Evolutionary conservation across 1,140 invertebrate genomes (phyloP), one percentile per base, ranked within the genome.

Genomic region (Heliconius himera): DNA sequence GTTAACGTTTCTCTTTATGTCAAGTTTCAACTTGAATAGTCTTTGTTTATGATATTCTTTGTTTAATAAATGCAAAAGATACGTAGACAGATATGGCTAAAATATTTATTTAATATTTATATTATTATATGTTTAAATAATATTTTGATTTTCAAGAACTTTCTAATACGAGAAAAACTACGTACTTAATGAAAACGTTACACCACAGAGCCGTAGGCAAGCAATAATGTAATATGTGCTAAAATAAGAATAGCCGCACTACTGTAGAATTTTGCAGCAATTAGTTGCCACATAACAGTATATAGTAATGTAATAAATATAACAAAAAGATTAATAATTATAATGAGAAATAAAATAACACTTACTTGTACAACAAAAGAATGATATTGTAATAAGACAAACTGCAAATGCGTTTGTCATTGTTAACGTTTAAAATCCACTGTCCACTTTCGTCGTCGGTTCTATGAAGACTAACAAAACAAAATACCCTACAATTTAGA

Each of bases 341-440:
- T 60, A 41, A 16, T 70, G n/a, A 22, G 13, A 76, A 76, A 81
- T n/a, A 77, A 41, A 76, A 77, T 29, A 74, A 70, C 81, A 89
- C 91, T 89, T 82, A 90, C 91, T 82, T 84, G 88, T 79, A 86
- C 85, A 88, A 88, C 85, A 89, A 91, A 91, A 88, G 82, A 90
- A 79, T 75, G 84, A 80, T 80, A 89, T 76, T 66, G 86, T 76
- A 49, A 90, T 26, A 36, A 94, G 91, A 91, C 91, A 92, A 93
- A 93, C 88, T 84, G 82, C 86, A 70, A 88, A 82, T 33, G 88
- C 83, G 89, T 93, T 94, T 90, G 91, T 87, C 92, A 94, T 94
- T 82, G 82, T 91, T 71, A 81, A 81, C 80, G 70, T 54, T 60
- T 74, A 79, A 72, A 76, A 73, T 70, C 66, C 75, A 79, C 71